Evolutionary conservation across 2,888 invertebrate species (phyloP), one percentile per base, ranked within the genome.

Genomic region (Polymixis lichenea): DNA sequence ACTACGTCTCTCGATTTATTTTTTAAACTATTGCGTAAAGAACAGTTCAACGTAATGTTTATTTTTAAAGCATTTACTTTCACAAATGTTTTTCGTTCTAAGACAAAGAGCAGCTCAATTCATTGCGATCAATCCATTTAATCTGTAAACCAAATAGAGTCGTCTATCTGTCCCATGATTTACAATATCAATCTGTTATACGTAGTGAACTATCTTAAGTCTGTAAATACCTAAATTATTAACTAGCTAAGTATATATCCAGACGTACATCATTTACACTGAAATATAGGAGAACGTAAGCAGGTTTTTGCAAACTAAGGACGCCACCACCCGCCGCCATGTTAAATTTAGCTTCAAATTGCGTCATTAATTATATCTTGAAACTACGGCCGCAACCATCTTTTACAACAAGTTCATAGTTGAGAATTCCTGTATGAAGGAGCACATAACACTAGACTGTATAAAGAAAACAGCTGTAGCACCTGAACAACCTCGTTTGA

Each of bases 371-470:
- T 71, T 46, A 74, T 62, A 46, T 64, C 15, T 55, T 58, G 46
- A 64, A 82, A 71, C 58, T 62, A n/a, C 43, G 51, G 32, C 43
- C 32, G 53, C 17, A 61, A 68, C 60, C 28, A 60, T 56, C 53
- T 49, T 74, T 53, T 28, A 38, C 9, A 75, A 56, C 64, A 72
- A 71, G 46, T 83, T 78, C 65, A 53, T 53, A 28, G 61, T 84
- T 85, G 73, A 67, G 75, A 83, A 89, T 89, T 87, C 85, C 75
- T 88, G 87, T 89, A 89, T 86, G 83, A 90, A 80, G 68, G 38
- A 89, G 86, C 82, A 84, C 84, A 79, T 85, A 80, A 82, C 71
- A 86, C 79, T 77, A 75, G 60, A 89, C 84, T 86, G 80, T 86
- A 82, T 89, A 86, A 88, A 87, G 89, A 87, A 84, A 90, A 85